Evolutionary conservation across 2,797 vertebrate species (phyloP).

Genomic region (Otolemur crassicaudatus): DNA sequence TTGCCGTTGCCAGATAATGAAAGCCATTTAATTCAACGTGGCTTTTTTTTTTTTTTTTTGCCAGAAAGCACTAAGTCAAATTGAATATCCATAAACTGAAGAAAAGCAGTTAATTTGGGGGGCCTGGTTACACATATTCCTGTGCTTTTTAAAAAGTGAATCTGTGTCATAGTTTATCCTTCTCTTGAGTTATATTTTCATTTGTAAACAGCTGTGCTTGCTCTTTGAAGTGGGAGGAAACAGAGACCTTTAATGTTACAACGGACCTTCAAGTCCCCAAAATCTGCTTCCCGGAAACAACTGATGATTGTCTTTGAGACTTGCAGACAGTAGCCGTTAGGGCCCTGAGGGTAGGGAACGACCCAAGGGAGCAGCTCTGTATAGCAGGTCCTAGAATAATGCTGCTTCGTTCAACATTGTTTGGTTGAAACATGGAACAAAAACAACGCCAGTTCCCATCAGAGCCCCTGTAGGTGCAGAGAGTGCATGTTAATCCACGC

Average conservation of each 20-base stretch:
- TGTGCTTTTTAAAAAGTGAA: not conserved
- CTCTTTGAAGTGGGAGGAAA: slow-evolving; percentile 33
- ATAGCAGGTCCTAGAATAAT: not conserved
- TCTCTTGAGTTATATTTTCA: slow-evolving; percentile 34
- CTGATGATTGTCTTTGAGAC: not conserved
- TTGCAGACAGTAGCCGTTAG: not conserved
- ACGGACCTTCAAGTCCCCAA: not conserved
- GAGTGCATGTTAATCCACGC: not conserved
- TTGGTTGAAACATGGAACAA: not conserved
- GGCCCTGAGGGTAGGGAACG: not conserved
- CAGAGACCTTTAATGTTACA: not conserved
- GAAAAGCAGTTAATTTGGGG: slow-evolving; percentile 10
- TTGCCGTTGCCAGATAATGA: slow-evolving; percentile 44
- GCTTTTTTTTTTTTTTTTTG: not conserved
- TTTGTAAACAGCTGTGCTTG: slow-evolving; percentile 15
- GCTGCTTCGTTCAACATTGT: not conserved
- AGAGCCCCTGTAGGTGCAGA: not conserved
- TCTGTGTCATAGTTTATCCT: not conserved
- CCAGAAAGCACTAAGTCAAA: slow-evolving; percentile 5
- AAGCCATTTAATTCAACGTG: slow-evolving; percentile 4
- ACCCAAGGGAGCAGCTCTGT: not conserved
- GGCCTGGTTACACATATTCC: not conserved
- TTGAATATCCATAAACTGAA: not conserved
- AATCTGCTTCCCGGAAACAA: not conserved
- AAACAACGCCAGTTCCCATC: not conserved